phyloP scores from a whole-genome alignment of 2,888 invertebrate species.

The Mantis religiosa region DNA sequence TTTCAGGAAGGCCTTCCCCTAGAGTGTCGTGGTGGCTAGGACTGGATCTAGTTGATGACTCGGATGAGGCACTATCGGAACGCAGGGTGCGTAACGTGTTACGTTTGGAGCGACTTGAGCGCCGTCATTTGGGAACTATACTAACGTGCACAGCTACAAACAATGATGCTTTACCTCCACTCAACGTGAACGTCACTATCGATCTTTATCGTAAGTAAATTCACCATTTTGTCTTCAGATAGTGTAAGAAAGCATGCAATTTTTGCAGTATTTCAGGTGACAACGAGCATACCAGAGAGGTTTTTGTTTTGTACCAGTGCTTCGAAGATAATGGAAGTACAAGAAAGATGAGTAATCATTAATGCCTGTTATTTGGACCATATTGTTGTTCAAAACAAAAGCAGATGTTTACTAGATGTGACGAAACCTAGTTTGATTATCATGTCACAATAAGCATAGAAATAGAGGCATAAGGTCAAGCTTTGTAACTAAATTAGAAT shows the following conservation, averaged over 20 bases:
- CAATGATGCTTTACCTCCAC: constrained; percentile 66
- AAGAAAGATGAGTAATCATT: too few species aligned
- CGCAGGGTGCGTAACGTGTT: constrained; percentile 66
- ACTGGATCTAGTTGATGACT: constrained; percentile 65
- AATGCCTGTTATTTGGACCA: too few species aligned
- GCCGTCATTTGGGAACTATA: constrained; percentile 63
- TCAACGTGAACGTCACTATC: constrained; percentile 61
- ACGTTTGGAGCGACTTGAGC: constrained; percentile 61
- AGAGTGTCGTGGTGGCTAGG: constrained; percentile 76
- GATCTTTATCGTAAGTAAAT: constrained; percentile 69
- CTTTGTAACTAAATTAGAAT: too few species aligned
- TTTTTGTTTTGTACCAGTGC: too few species aligned
- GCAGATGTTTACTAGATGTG: too few species aligned
- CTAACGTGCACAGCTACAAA: constrained; percentile 72
- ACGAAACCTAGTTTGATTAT: too few species aligned
- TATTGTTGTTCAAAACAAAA: too few species aligned
- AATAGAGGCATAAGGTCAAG: too few species aligned
- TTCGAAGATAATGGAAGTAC: too few species aligned
- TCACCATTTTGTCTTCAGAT: neutral
- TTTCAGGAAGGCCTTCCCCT: constrained; percentile 66
- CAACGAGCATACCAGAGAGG: neutral
- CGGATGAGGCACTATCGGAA: constrained; percentile 61
- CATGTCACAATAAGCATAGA: too few species aligned
- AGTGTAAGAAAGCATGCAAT: neutral
- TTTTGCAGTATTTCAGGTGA: neutral